Conservation (phyloP, 2,888 invertebrate species). For the Isotomurus palustris region DNA sequence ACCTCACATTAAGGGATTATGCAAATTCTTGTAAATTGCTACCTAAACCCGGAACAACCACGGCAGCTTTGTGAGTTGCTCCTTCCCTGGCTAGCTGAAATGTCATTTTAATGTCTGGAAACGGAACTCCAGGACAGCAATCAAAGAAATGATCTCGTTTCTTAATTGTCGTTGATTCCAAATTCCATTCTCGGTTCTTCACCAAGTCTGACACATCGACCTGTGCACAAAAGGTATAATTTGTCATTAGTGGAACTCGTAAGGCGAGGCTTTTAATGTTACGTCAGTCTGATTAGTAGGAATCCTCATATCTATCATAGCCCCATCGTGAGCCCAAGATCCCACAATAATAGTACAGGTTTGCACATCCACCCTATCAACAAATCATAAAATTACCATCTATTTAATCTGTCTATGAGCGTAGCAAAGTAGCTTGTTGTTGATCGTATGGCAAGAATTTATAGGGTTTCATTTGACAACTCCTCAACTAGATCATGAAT, state of each 20-base stretch:
- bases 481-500: too few relatives aligned
- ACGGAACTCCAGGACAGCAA: conserved; percentile 35
- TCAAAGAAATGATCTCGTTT: conserved; percentile 20
- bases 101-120: conserved; percentile 32
- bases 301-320: conserved; percentile 15
- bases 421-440: too few relatives aligned
- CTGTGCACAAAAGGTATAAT: conserved; percentile 28
- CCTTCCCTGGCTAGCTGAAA: conserved; percentile 24
- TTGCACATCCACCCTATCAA: conserved; percentile 60
- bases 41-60: conserved; percentile 44
- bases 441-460: too few relatives aligned
- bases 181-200: conserved; percentile 41
- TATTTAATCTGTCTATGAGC: too few relatives aligned
- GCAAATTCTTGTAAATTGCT: too few relatives aligned
- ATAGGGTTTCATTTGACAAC: too few relatives aligned
- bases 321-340: conserved; percentile 59
- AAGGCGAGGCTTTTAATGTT: background rate
- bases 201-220: conserved; percentile 29
- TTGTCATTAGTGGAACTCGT: background rate
- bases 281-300: conserved; percentile 17
- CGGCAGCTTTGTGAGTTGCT: conserved; percentile 39
- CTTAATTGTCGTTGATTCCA: conserved; percentile 19
- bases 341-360: conserved; percentile 63
- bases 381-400: too few relatives aligned
- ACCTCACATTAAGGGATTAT: too few relatives aligned